Conservation (phyloP, 2,888 invertebrate genomes). For the Rhagonycha fulva region DNA sequence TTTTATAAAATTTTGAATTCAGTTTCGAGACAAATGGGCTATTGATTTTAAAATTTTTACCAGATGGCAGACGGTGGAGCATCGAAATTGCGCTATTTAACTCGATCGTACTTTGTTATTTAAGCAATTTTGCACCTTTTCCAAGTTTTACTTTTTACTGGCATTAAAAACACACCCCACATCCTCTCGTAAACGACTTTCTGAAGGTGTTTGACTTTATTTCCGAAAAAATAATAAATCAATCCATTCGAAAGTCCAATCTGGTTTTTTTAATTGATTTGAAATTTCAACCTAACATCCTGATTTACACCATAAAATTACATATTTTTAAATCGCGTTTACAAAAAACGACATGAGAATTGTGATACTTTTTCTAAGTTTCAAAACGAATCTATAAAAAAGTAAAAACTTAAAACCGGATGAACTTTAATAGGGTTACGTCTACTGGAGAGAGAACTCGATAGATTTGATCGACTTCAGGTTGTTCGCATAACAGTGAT, state of each 20-base stretch:
- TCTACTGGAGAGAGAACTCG: slow-evolving; percentile 4
- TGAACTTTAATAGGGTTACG: slow-evolving; percentile 11
- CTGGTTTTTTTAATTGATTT: neutral
- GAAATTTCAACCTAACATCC: neutral
- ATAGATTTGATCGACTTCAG: slow-evolving; percentile 29
- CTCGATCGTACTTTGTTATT: neutral
- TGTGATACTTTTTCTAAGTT: neutral
- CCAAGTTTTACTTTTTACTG: neutral
- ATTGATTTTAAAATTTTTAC: neutral
- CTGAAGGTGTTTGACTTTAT: neutral
- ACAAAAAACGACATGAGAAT: neutral
- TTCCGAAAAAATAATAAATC: neutral
- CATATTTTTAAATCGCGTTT: neutral
- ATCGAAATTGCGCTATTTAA: neutral
- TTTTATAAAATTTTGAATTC: neutral
- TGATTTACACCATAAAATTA: neutral
- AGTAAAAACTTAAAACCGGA: slow-evolving; percentile 7
- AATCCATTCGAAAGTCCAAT: neutral
- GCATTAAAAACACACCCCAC: neutral
- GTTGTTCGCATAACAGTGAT: slow-evolving; percentile 27
- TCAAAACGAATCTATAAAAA: neutral
- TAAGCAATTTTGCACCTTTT: neutral
- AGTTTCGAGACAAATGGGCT: neutral
- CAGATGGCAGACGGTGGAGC: neutral
- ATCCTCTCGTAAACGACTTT: neutral